Base-by-base conservation (phyloP, 2,888 invertebrate species). In the Calliscelio sp. region DNA sequence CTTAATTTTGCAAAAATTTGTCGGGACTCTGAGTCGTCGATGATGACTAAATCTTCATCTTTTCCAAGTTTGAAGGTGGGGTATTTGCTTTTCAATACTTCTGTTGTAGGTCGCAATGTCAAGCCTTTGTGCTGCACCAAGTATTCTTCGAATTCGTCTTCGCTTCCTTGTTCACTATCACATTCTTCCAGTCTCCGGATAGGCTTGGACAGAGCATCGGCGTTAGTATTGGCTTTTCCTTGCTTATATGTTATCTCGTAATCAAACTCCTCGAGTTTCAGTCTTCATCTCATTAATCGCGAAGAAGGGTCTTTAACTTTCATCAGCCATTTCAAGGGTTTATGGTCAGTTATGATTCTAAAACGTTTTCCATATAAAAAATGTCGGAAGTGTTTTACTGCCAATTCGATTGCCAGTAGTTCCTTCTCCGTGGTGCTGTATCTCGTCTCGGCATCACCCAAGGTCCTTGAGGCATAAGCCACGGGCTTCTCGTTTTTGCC, bases 141-240 rank as follows among this genome's bases (percentile, higher is more conserved):
- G 22, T 55, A 55, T 32, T 55, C 32, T 32, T 55, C 55, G 22
- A 32, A 55, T 16, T 28, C 0, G 14, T 24, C 28, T 16, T 55
- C n/a, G n/a, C n/a, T n/a, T n/a, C n/a, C 55, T 55, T 2, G 16
- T 16, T 32, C 32, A 2, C n/a, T 14, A 3, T 25, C n/a, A 0
- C 11, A 25, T 55, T 51, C 51, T 24, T 16, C 28, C 28, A 55
- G 8, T 1, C 7, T 10, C n/a, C 61, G 18, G n/a, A 41, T n/a
- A 11, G 61, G 61, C 38, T 53, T 24, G 2, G 68, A 68, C 20
- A 68, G 16, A 0, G 35, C 51, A 22, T 68, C 68, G 6, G 68
- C 68, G 16, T 51, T 53, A 14, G 20, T 32, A 14, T 66, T 66
- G 3, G 66, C 18, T 14, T 49, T 66, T 14, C 35, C 51, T 7